Evolutionary conservation across 2,888 invertebrate species (phyloP).

Genomic region (Archips xylosteana): DNA sequence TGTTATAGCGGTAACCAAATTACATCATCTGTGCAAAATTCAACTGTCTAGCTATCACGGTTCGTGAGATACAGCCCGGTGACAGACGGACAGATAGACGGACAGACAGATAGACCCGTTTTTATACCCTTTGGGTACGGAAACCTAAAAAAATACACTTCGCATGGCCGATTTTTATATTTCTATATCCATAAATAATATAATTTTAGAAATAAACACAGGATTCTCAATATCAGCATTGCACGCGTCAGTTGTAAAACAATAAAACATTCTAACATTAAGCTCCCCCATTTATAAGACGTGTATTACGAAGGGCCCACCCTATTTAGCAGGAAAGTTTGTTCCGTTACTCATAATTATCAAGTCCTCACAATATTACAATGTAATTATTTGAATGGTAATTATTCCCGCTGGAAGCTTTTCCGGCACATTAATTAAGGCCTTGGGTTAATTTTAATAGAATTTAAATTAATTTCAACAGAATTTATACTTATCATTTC

Average conservation of each 20-base stretch:
- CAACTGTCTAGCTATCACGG: too few relatives aligned
- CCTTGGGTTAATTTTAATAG: conserved; percentile 32
- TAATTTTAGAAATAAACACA: too few relatives aligned
- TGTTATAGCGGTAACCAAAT: too few relatives aligned
- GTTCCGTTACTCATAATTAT: conserved; percentile 32
- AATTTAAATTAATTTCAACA: conserved; percentile 30
- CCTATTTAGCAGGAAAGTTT: conserved; percentile 9
- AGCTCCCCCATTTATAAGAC: neutral
- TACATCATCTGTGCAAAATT: too few relatives aligned
- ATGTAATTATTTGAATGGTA: conserved; percentile 36
- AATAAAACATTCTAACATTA: conserved; percentile 2
- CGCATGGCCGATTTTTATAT: too few relatives aligned
- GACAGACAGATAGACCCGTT: too few relatives aligned
- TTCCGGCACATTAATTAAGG: conserved; percentile 37
- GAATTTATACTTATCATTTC: conserved; percentile 26
- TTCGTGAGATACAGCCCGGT: too few relatives aligned
- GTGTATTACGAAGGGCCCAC: neutral
- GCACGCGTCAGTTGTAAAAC: neutral
- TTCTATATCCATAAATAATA: too few relatives aligned
- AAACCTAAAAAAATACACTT: too few relatives aligned
- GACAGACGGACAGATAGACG: too few relatives aligned
- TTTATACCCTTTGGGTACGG: too few relatives aligned
- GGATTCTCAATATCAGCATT: neutral
- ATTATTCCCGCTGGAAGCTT: conserved; percentile 32
- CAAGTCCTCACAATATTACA: conserved; percentile 34